Percentiles rank a stretch among this genome's conserved stretches.
These are phyloP conservation scores for Saguinus imperator DNA, from an alignment of 2,113 vertebrate species.

Conservation along the genomic window DNA sequence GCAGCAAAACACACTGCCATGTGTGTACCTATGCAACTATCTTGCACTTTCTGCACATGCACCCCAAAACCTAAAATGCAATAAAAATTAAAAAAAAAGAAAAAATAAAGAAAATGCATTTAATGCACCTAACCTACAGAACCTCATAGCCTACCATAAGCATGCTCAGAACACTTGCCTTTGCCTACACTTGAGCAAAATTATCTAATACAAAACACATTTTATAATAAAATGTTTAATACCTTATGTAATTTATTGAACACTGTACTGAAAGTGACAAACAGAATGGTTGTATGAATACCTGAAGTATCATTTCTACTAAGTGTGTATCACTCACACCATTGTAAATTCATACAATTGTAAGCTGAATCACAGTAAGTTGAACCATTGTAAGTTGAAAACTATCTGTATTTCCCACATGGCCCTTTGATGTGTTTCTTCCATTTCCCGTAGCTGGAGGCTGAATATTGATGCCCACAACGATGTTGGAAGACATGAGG, in stretches of 20 bases:
- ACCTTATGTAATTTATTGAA: neutral
- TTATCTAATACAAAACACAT: neutral
- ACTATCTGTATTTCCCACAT: neutral
- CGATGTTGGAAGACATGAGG: neutral
- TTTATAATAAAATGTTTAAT: neutral
- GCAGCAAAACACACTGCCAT: no score
- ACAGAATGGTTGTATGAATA: neutral
- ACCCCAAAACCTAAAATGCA: no score
- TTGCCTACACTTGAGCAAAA: neutral
- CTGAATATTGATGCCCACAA: neutral
- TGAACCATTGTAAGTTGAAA: neutral
- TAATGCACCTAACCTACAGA: neutral
- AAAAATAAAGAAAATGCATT: neutral
- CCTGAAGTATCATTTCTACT: neutral
- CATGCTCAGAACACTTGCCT: neutral
- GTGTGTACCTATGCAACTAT: no score
- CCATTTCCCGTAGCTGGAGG: neutral
- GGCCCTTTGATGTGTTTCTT: conserved; percentile 24
- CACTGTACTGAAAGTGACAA: neutral
- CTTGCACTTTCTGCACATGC: no score
- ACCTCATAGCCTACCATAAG: neutral
- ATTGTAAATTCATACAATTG: neutral
- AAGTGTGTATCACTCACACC: neutral
- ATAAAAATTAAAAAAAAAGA: no score
- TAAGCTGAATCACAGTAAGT: neutral